Evolutionary conservation across 2,113 vertebrate species (phyloP).

Genomic region (Carettochelys insculpta): DNA sequence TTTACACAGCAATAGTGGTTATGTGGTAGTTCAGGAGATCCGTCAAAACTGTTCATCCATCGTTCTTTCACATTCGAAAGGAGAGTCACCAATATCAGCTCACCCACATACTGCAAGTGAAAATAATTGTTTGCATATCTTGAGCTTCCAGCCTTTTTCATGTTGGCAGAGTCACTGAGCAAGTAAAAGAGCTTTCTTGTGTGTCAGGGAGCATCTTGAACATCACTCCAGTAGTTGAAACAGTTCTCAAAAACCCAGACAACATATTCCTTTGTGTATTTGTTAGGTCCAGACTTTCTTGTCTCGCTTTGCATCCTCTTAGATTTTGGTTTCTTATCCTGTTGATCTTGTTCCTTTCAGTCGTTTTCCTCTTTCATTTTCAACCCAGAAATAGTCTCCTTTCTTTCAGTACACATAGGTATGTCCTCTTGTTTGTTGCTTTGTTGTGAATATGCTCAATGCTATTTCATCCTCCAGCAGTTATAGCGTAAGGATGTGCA

Average conservation of each 20-base stretch:
- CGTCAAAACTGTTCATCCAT: neutral
- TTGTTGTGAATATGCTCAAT: neutral
- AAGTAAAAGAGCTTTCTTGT: neutral
- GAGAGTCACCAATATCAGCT: neutral
- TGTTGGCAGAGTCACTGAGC: neutral
- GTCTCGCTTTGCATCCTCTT: neutral
- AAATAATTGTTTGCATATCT: neutral
- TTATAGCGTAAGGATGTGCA: neutral
- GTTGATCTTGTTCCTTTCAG: neutral
- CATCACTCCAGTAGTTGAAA: neutral
- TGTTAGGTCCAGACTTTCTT: neutral
- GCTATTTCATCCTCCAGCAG: neutral
- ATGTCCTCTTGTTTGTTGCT: neutral
- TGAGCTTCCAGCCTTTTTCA: neutral
- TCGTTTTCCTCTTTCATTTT: neutral
- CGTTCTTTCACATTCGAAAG: neutral
- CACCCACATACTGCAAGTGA: neutral
- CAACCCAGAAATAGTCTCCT: neutral
- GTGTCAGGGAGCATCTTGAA: neutral
- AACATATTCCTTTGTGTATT: neutral
- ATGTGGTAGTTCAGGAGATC: neutral
- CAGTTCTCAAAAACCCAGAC: neutral
- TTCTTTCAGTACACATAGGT: neutral
- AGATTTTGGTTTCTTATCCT: neutral
- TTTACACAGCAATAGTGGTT: neutral